These are phyloP conservation scores for Aethina tumida DNA, from an alignment of 1,140 invertebrate genomes.

Conservation along the genomic window DNA sequence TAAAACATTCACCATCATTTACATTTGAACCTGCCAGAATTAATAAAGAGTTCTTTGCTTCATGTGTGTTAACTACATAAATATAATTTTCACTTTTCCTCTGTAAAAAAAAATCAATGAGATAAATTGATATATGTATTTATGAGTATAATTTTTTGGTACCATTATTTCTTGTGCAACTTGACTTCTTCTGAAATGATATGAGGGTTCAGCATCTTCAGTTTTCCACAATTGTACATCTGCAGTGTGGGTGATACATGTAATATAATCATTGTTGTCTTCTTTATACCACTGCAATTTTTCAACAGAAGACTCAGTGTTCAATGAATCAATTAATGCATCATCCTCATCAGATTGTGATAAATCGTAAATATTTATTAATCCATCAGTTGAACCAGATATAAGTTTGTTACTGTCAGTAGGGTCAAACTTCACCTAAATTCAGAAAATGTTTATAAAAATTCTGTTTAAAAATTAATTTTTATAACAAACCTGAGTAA, in stretches of 20 bases:
- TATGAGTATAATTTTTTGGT: slow-evolving; percentile 12
- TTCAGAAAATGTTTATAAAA: slow-evolving; percentile 8
- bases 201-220: slow-evolving; percentile 29
- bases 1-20: slow-evolving; percentile 37
- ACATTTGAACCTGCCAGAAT: slow-evolving; percentile 52
- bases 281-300: slow-evolving; percentile 42
- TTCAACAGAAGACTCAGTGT: slow-evolving; percentile 73
- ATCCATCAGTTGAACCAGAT: slow-evolving; percentile 71
- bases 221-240: slow-evolving; percentile 59
- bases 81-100: slow-evolving; percentile 50
- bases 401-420: slow-evolving; percentile 56
- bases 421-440: slow-evolving; percentile 59
- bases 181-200: slow-evolving; percentile 31
- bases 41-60: slow-evolving; percentile 37
- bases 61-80: slow-evolving; percentile 53
- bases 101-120: slow-evolving; percentile 33
- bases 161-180: slow-evolving; percentile 21
- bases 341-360: slow-evolving; percentile 66
- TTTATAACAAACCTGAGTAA: slow-evolving; percentile 52
- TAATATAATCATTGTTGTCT: slow-evolving; percentile 41
- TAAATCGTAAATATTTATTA: slow-evolving; percentile 80
- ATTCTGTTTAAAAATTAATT: slow-evolving; percentile 5
- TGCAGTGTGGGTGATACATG: slow-evolving; percentile 60
- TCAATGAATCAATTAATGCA: slow-evolving; percentile 69
- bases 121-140: slow-evolving; percentile 10